phyloP scores from a whole-genome alignment of 2,113 vertebrate genomes.

The Camelus dromedarius region DNA sequence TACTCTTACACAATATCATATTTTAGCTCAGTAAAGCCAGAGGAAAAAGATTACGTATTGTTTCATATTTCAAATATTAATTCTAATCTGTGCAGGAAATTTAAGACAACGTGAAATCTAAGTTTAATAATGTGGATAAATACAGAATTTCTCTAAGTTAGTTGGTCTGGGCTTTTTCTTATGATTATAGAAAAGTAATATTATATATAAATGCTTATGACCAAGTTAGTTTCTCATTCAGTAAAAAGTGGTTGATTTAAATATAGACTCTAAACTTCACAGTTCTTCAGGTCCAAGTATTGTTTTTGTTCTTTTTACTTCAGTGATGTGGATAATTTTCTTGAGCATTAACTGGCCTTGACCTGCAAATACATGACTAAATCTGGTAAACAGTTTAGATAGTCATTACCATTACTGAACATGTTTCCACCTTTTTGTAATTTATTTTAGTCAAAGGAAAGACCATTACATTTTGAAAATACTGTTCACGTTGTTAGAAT shows the following conservation, averaged over 20 bases:
- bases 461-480: slow-evolving; percentile 86
- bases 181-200: neutral
- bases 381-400: neutral
- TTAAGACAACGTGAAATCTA: neutral
- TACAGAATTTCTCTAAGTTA: neutral
- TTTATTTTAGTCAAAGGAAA: slow-evolving; percentile 81
- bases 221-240: neutral
- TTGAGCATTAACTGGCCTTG: neutral
- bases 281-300: neutral
- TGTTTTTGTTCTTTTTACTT: slow-evolving; percentile 1
- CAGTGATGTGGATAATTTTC: slow-evolving; percentile 18
- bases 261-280: neutral
- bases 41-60: neutral
- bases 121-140: neutral
- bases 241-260: neutral
- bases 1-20: neutral
- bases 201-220: neutral
- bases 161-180: neutral
- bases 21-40: neutral
- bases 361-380: neutral
- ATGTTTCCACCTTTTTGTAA: slow-evolving; percentile 56
- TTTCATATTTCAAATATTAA: neutral
- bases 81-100: neutral
- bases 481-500: slow-evolving; percentile 75
- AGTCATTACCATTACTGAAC: slow-evolving; percentile 50